Conservation (phyloP, 2,888 invertebrate genomes). For the Rapana venosa region DNA sequence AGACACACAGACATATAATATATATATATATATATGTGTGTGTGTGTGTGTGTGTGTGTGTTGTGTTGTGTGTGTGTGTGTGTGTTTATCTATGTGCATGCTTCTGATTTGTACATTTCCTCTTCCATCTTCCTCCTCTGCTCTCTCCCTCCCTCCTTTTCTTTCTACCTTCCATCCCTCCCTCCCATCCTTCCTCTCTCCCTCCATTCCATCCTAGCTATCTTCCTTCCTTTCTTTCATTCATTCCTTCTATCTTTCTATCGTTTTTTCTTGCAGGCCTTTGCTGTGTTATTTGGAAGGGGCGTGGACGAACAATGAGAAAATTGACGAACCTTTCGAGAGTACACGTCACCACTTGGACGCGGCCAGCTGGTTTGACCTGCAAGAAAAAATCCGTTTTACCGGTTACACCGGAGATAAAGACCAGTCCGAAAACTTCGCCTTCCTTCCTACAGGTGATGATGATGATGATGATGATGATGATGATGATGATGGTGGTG, state of each 20-base stretch:
- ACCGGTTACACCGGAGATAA: conserved; percentile 47
- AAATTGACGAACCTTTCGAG: conserved; percentile 60
- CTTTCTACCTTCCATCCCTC: too few species aligned
- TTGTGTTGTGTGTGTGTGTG: too few species aligned
- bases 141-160: too few species aligned
- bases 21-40: too few species aligned
- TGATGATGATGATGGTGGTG: conserved; percentile 24
- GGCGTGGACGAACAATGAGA: conserved; percentile 61
- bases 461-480: conserved; percentile 27
- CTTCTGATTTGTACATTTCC: too few species aligned
- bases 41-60: too few species aligned
- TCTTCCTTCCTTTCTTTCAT: too few species aligned
- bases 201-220: too few species aligned
- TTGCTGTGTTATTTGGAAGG: conserved; percentile 71
- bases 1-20: too few species aligned
- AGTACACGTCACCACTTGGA: conserved; percentile 69
- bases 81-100: too few species aligned
- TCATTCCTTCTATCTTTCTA: not conserved
- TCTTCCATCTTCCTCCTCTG: too few species aligned
- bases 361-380: conserved; percentile 65
- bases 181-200: too few species aligned
- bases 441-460: conserved; percentile 62
- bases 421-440: conserved; percentile 62
- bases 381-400: conserved; percentile 45
- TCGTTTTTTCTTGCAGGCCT: conserved; percentile 56